A percentile compares a stretch with the other conserved stretches of the same genome.
These are phyloP conservation scores for Crematogaster levior DNA, from an alignment of 2,888 invertebrate species.

Conservation along the genomic window DNA sequence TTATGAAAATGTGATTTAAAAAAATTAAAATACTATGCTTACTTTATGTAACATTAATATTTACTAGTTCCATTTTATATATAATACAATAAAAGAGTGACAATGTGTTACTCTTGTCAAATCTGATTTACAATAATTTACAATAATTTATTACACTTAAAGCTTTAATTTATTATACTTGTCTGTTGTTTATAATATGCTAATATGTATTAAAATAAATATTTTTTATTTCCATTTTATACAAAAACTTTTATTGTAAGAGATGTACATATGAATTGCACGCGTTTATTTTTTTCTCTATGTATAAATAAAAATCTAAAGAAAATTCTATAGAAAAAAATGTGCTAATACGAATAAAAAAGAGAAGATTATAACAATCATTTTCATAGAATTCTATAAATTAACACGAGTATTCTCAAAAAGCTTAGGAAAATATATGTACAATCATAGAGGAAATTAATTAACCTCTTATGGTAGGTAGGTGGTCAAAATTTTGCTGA, in stretches of 20 bases:
- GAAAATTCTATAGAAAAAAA: constrained; percentile 52
- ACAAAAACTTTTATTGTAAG: constrained; percentile 71
- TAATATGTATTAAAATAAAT: constrained; percentile 1
- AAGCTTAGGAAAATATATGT: constrained; percentile 65
- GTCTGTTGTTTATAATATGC: not conserved
- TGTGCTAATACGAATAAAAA: constrained; percentile 68
- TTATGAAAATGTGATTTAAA: not conserved
- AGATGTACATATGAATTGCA: constrained; percentile 64
- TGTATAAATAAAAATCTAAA: constrained; percentile 59
- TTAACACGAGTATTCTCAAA: constrained; percentile 54
- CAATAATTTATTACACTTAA: not conserved
- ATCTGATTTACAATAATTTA: too few species aligned
- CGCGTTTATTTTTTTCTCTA: constrained; percentile 1
- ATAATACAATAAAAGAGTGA: not conserved
- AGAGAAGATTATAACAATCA: constrained; percentile 56
- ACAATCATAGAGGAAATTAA: constrained; percentile 76
- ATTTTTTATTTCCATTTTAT: constrained; percentile 45
- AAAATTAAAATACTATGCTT: not conserved
- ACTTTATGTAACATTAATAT: not conserved
- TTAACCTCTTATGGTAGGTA: constrained; percentile 91
- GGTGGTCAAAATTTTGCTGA: constrained; percentile 88
- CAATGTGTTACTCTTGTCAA: too few species aligned
- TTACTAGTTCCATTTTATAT: not conserved
- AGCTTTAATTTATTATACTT: not conserved
- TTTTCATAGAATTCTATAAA: constrained; percentile 49